Evolutionary conservation across 2,888 invertebrate genomes (phyloP), one percentile per base, ranked within the genome.

Genomic region (Apamea epomidion): DNA sequence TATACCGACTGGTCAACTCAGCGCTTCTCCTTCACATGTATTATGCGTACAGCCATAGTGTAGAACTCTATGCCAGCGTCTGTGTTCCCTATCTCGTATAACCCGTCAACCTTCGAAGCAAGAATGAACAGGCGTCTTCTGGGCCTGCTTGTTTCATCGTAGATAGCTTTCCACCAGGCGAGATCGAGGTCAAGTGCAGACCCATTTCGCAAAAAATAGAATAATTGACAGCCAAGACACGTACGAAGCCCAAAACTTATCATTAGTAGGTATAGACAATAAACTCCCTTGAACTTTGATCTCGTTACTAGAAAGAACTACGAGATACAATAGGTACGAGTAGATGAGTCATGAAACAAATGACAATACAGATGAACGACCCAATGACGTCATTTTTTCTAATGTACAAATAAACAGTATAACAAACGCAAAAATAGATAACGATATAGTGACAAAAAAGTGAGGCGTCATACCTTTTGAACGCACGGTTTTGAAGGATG

Each of bases 351-450:
- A 83, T 70, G 37, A 62, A 51, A 75, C 29, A 29, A 68, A 83
- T 74, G n/a, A 80, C 76, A 64, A 76, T 32, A 73, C 3, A 80
- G 80, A 72, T 69, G 45, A 84, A 74, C 45, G 65, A 84, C 83
- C 76, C 37, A 5, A 54, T 81, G 81, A 71, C 76, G 76, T 81
- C 76, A 74, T 80, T 48, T 42, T 25, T 45, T 51, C 73, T 78
- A 60, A 78, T 74, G 54, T 54, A 65, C 62, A 65, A 60, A 60
- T n/a, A 60, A 60, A 70, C 29, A 58, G 58, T 70, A 45, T 67
- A 54, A 73, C 8, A n/a, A n/a, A 54, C 32, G 58, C 29, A 69
- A 69, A 81, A 70, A 29, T 45, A 29, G 32, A 64, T 25, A 54
- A 67, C 1, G 10, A 65, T 54, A 16, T 25, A 16, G 32, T 3